Conservation (phyloP, 2,888 invertebrate genomes). For the Rotaria macrura region DNA sequence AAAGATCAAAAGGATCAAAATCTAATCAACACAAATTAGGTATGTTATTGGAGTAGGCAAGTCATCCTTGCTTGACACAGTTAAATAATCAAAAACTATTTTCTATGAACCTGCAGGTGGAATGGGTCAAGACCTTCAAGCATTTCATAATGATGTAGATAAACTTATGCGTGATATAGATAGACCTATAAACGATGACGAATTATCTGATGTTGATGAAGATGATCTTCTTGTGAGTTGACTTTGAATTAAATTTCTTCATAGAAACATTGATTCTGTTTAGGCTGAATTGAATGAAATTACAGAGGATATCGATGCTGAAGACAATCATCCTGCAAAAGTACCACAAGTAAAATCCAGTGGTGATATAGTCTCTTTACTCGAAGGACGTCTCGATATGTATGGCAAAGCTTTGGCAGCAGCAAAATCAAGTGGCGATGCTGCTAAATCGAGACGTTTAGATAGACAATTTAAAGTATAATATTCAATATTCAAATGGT, state of each 20-base stretch:
- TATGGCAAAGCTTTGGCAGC: not conserved
- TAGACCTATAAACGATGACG: not conserved
- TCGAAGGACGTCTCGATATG: not conserved
- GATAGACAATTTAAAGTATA: not conserved
- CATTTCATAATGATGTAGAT: not conserved
- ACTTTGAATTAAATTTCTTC: not conserved
- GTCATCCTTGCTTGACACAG: no score
- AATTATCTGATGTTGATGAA: constrained; percentile 3
- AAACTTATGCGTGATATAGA: not conserved
- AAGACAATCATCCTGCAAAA: not conserved
- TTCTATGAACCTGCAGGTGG: not conserved
- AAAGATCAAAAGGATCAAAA: not conserved
- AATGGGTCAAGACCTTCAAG: not conserved
- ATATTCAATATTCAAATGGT: not conserved
- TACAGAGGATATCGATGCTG: not conserved
- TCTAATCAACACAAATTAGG: not conserved
- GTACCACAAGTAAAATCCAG: not conserved
- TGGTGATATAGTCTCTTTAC: not conserved
- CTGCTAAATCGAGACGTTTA: not conserved
- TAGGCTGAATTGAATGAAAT: constrained; percentile 21
- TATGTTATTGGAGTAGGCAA: not conserved
- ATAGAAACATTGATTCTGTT: not conserved
- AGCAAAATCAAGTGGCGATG: not conserved
- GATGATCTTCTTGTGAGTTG: not conserved
- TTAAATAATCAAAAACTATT: not conserved